Percentiles rank a stretch among this genome's conserved stretches.
These are phyloP conservation scores for Steinernema feltiae DNA, from an alignment of 1,140 invertebrate genomes.

Conservation along the genomic window DNA sequence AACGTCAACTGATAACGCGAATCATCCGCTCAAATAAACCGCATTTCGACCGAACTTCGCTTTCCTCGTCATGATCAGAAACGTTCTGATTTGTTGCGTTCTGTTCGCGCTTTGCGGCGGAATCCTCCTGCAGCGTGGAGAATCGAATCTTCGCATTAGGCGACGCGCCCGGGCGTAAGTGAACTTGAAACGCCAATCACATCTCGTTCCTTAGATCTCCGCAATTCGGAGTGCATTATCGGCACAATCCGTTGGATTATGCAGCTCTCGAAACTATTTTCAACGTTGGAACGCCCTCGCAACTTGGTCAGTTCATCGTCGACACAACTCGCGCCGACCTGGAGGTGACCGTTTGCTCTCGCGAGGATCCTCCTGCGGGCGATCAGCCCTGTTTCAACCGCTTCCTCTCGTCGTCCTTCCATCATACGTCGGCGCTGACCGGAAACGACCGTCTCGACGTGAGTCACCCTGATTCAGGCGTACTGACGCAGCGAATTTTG, in stretches of 20 bases:
- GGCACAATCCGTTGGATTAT: neutral
- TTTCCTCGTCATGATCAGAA: neutral
- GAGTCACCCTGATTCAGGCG: too few relatives aligned
- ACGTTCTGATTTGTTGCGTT: neutral
- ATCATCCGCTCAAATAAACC: too few relatives aligned
- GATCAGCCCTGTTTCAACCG: neutral
- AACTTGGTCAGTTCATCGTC: neutral
- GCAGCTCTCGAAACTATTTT: neutral
- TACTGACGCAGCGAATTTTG: too few relatives aligned
- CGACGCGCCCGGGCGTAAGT: neutral
- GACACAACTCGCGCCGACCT: neutral
- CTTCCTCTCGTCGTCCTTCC: neutral
- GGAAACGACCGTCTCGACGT: neutral
- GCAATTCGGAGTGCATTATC: neutral
- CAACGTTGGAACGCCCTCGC: neutral
- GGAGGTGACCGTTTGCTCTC: neutral
- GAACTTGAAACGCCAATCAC: too few relatives aligned
- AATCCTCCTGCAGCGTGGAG: neutral
- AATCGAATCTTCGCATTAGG: neutral
- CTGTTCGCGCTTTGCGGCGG: neutral
- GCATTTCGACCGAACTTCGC: neutral
- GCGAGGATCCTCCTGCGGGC: neutral
- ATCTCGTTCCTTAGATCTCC: neutral
- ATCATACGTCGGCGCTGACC: neutral
- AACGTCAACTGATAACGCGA: too few relatives aligned